Percentiles rank a stretch among this genome's conserved stretches.
Conservation (phyloP, 2,888 invertebrate genomes). For the Nemotelus nigrinus region DNA sequence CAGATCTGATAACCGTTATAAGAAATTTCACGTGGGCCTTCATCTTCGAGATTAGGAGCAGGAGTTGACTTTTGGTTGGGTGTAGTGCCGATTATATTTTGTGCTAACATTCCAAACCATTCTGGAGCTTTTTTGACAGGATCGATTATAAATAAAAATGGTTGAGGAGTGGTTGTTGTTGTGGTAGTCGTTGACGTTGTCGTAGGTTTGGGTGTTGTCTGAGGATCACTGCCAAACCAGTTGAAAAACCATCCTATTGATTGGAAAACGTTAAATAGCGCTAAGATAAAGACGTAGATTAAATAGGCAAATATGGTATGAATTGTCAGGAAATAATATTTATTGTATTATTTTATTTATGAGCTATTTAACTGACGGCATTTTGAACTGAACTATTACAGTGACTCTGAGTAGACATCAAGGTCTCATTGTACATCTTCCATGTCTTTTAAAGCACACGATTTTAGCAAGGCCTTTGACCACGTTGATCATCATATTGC, state of each 20-base stretch:
- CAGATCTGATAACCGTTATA: slow-evolving; percentile 68
- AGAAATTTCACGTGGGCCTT: slow-evolving; percentile 55
- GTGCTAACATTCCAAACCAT: slow-evolving; percentile 63
- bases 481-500: too few species aligned
- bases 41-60: slow-evolving; percentile 50
- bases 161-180: slow-evolving; percentile 60
- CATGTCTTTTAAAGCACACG: too few species aligned
- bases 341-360: too few species aligned
- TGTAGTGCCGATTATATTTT: slow-evolving; percentile 62
- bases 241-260: slow-evolving; percentile 66
- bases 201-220: slow-evolving; percentile 53
- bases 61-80: slow-evolving; percentile 55
- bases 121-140: slow-evolving; percentile 63
- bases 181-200: slow-evolving; percentile 59
- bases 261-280: too few species aligned
- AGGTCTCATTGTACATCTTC: too few species aligned
- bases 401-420: too few species aligned
- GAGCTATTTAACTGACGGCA: too few species aligned
- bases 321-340: too few species aligned
- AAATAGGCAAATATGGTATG: too few species aligned
- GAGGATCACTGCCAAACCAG: slow-evolving; percentile 64
- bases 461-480: too few species aligned
- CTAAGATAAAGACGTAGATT: too few species aligned
- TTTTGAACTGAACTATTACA: too few species aligned
- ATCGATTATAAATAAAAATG: slow-evolving; percentile 60